Evolutionary conservation across 1,140 invertebrate species (phyloP).

Genomic region (Drosophila willistoni): DNA sequence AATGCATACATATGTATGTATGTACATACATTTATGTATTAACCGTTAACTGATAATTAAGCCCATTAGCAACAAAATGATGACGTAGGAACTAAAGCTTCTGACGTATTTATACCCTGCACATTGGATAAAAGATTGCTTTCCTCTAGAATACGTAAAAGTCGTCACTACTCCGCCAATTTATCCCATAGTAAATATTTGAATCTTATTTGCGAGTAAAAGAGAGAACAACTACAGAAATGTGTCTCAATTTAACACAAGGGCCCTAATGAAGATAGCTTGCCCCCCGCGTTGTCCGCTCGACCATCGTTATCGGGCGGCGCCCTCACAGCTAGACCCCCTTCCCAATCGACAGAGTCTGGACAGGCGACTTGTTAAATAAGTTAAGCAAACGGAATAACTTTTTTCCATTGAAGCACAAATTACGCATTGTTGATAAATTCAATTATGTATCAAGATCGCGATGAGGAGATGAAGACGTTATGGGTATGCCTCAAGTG

Average conservation of each 20-base stretch:
- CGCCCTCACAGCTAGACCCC: too few relatives aligned
- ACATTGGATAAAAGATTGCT: neutral
- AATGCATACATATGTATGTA: slow-evolving; percentile 27
- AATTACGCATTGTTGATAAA: slow-evolving; percentile 72
- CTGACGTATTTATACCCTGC: neutral
- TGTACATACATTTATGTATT: neutral
- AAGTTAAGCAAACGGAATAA: slow-evolving; percentile 53
- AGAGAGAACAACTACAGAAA: neutral
- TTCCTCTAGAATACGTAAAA: neutral
- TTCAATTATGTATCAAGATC: slow-evolving; percentile 56
- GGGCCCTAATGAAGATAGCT: slow-evolving; percentile 58
- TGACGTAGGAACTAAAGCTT: slow-evolving; percentile 36
- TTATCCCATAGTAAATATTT: too few relatives aligned
- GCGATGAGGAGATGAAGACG: slow-evolving; percentile 27
- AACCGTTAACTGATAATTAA: slow-evolving; percentile 46
- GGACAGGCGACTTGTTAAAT: slow-evolving; percentile 39
- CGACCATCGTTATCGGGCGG: too few relatives aligned
- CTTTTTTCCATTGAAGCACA: slow-evolving; percentile 47
- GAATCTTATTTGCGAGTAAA: too few relatives aligned
- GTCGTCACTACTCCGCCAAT: neutral
- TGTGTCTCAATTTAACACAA: slow-evolving; percentile 37
- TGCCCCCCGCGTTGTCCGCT: neutral
- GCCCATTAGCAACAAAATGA: slow-evolving; percentile 29
- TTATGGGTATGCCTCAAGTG: neutral
- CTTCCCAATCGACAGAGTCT: slow-evolving; percentile 2